Percentiles rank a stretch among this genome's conserved stretches.
phyloP scores from a whole-genome alignment of 2,113 vertebrate species.

The Sisor rabdophorus region DNA sequence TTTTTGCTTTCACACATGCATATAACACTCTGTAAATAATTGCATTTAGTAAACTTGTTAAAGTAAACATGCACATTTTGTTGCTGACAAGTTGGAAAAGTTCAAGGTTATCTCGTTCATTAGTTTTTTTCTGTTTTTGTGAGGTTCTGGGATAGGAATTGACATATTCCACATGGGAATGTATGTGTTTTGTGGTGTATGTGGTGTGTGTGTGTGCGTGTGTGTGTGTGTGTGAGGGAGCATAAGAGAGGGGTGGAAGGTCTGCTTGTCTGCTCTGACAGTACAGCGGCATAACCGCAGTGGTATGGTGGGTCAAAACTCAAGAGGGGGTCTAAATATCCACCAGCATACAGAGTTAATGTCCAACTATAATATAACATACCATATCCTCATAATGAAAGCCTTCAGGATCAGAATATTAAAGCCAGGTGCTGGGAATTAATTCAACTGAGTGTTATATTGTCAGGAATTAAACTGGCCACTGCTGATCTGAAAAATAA shows the following conservation, averaged over 20 bases:
- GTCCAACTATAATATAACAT: slow-evolving; percentile 3
- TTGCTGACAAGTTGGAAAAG: too few species aligned
- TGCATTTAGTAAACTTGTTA: slow-evolving; percentile 40
- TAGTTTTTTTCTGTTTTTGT: slow-evolving; percentile 59
- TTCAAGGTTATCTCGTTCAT: slow-evolving; percentile 51
- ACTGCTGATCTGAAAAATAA: not conserved
- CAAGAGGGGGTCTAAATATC: not conserved
- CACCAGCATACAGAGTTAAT: slow-evolving; percentile 7
- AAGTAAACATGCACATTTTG: slow-evolving; percentile 42
- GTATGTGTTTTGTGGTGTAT: slow-evolving; percentile 20
- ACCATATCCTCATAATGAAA: not conserved
- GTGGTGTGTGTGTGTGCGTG: slow-evolving; percentile 28
- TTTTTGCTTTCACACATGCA: slow-evolving; percentile 40
- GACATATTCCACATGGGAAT: slow-evolving; percentile 43
- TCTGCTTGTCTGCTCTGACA: slow-evolving; percentile 48
- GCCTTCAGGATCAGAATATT: slow-evolving; percentile 1
- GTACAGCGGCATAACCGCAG: slow-evolving; percentile 37
- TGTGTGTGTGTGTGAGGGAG: not conserved
- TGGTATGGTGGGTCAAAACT: too few species aligned
- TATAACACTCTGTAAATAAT: slow-evolving; percentile 53
- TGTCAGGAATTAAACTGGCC: not conserved
- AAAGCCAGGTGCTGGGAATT: slow-evolving; percentile 4
- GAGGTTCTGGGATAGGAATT: slow-evolving; percentile 24
- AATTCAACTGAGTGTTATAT: not conserved
- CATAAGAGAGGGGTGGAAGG: slow-evolving; percentile 30